Evolutionary conservation across 2,113 vertebrate genomes (phyloP).

Genomic region (Rhinopomastus cyanomelas): DNA sequence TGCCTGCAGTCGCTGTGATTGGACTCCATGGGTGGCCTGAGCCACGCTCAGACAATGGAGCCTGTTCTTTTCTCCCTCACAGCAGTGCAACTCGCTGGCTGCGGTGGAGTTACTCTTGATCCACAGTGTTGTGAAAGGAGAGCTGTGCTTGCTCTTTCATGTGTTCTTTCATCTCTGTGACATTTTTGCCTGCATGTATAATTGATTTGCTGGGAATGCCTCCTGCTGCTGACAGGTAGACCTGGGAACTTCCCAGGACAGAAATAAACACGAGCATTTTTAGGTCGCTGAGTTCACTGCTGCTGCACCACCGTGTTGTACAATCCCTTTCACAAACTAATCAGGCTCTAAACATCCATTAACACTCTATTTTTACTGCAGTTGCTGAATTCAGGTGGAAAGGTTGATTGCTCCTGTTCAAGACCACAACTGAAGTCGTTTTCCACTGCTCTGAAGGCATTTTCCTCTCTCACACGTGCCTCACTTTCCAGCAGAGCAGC

Average conservation of each 20-base stretch:
- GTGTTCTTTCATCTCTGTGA: neutral
- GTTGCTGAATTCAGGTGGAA: neutral
- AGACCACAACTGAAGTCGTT: neutral
- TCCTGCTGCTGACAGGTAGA: slow-evolving; percentile 16
- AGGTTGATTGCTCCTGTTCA: neutral
- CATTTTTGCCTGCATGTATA: slow-evolving; percentile 44
- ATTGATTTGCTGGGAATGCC: slow-evolving; percentile 34
- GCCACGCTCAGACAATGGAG: slow-evolving; percentile 33
- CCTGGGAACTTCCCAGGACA: neutral
- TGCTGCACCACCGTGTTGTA: neutral
- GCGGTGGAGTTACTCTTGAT: slow-evolving; percentile 20
- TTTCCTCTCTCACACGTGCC: neutral
- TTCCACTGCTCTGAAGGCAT: neutral
- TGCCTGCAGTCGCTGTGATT: slow-evolving; percentile 31
- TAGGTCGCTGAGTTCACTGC: slow-evolving; percentile 30
- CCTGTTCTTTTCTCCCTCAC: slow-evolving; percentile 32
- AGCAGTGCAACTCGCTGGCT: slow-evolving; percentile 23
- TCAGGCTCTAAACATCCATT: slow-evolving; percentile 19
- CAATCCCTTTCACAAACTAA: slow-evolving; percentile 48
- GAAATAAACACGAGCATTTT: slow-evolving; percentile 24
- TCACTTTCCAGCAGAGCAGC: neutral
- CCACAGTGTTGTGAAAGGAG: slow-evolving; percentile 8
- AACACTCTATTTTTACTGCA: neutral
- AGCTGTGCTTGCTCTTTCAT: slow-evolving; percentile 32
- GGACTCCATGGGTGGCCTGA: slow-evolving; percentile 21